A percentile compares a stretch with the other conserved stretches of the same genome.
phyloP scores from a whole-genome alignment of 2,888 invertebrate species.

The Anthrax anthrax region DNA sequence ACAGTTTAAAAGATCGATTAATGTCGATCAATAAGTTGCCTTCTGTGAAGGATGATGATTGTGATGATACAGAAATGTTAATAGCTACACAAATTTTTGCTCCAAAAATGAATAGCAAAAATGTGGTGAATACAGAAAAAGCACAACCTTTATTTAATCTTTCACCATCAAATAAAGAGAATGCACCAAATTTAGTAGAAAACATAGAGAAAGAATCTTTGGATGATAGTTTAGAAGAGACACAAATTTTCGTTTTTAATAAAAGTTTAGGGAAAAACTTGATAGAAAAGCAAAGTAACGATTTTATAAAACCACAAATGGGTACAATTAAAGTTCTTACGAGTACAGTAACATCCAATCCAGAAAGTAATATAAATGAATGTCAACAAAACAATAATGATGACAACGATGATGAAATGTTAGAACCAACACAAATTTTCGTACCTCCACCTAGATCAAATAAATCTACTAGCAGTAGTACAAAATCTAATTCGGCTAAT shows the following conservation, averaged over 20 bases:
- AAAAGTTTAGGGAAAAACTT: not conserved
- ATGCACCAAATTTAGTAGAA: too few species aligned
- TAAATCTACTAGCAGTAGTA: too few species aligned
- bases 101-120: too few species aligned
- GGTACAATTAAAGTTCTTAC: too few species aligned
- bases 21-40: too few species aligned
- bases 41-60: not conserved
- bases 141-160: not conserved
- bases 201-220: too few species aligned
- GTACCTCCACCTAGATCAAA: not conserved
- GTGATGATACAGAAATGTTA: not conserved
- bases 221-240: constrained; percentile 1
- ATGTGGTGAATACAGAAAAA: too few species aligned
- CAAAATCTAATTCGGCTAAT: too few species aligned
- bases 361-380: not conserved
- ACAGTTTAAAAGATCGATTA: too few species aligned
- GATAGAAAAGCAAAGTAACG: too few species aligned
- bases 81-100: constrained; percentile 1
- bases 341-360: too few species aligned
- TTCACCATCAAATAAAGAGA: not conserved
- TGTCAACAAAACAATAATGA: not conserved
- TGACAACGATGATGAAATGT: not conserved
- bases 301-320: too few species aligned
- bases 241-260: constrained; percentile 1
- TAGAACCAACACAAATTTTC: constrained; percentile 3